Base-by-base conservation (phyloP, 2,113 vertebrate genomes). In the Chloroceryle aenea region DNA sequence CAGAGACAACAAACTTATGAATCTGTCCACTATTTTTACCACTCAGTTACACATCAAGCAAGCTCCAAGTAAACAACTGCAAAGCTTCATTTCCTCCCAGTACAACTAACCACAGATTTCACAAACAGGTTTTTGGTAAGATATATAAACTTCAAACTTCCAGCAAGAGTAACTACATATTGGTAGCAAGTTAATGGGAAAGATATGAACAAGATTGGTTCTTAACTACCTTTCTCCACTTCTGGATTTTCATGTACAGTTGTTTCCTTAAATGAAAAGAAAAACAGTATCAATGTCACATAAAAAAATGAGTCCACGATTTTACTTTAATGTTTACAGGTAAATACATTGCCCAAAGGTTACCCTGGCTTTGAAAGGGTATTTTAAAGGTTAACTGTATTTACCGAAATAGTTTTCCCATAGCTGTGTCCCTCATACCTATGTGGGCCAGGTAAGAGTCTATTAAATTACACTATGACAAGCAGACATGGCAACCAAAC, bases 161-260 rank as follows among this genome's bases (percentile, higher is more conserved):
- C 42, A 53, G 5, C 42, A 91, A n/a, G 17, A 81, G 13, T 48
- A 77, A 58, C n/a, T 10, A 61, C 29, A 5, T 58, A 77, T 6
- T 1, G 3, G 9, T 42, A 76, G 52, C 21, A 85, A 80, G 18
- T 73, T 48, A 85, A 76, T 2, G 4, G 14, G 26, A 68, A 90
- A 83, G 16, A 47, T 3, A 78, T 1, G 6, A 84, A 43, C 5
- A 74, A 87, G 52, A 55, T 18, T 25, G 4, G 43, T 74, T 80
- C 22, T 66, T 89, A 97, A 92, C 80, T 98, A 99, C 99, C 99
- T 98, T 98, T 97, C 88, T 98, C 71, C 53, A 97, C 86, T 38
- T 98, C 98, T 74, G 96, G 91, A 62, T 98, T 98, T 89, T 98
- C 97, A 74, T 75, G 95, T 73, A 97, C 85, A 27, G 97, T 97